Base-by-base conservation (phyloP, 2,888 invertebrate species). In the Hylaea fasciaria region DNA sequence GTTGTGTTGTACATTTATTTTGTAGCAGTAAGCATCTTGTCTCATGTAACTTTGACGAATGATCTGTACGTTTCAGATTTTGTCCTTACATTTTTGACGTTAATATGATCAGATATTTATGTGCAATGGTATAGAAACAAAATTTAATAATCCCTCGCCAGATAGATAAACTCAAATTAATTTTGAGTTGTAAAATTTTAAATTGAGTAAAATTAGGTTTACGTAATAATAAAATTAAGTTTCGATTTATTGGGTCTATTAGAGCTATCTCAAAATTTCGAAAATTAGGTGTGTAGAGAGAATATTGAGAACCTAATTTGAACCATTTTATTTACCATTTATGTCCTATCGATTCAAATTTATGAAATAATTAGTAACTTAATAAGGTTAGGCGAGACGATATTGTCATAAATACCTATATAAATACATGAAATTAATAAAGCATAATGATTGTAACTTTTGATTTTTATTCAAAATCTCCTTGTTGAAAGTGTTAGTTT, bases 391-490 rank as follows among this genome's bases (percentile, higher is more conserved):
- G 93, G 88, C 88, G 93, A 93, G 93, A 93, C 91, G 92, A 89
- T 93, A 93, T 93, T 93, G 92, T 93, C 93, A 92, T 93, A 92
- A 92, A 93, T 93, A 70, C 65, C 66, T 70, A 93, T 92, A 93
- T 92, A 92, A 92, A 92, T 92, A 93, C 92, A 91, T 92, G 91
- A 92, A 92, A 92, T 92, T 92, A 93, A 93, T 93, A 93, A 93
- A 93, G 92, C 92, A 93, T 91, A 91, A 91, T 92, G 91, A 93
- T 93, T 93, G 92, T 92, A 93, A 74, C 75, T 70, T 66, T 74
- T 81, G 81, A 83, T 86, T 89, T 92, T 91, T 81, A 86, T 88
- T 90, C 65, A 71, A 48, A 58, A 46, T 16, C 11, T 66, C 63
- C 64, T 58, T 41, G 17, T 13, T 32, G 1, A 37, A 37, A 37